phyloP scores from a whole-genome alignment of 2,888 invertebrate genomes.

The Achlya flavicornis region DNA sequence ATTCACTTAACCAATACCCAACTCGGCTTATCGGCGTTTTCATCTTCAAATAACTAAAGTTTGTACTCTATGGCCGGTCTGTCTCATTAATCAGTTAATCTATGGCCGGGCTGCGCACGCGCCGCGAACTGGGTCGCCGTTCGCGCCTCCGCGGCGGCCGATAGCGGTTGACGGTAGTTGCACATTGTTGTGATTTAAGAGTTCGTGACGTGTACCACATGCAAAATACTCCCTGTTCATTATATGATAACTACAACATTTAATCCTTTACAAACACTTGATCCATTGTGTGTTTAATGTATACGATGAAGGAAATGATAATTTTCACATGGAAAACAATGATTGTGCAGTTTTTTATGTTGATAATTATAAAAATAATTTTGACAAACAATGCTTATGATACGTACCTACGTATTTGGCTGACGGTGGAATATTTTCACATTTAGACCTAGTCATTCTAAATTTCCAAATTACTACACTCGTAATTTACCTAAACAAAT shows the following conservation, averaged over 20 bases:
- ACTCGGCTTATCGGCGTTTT: constrained; percentile 3
- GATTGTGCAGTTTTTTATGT: not conserved
- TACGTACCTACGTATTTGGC: no score
- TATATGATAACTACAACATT: not conserved
- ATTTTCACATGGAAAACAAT: not conserved
- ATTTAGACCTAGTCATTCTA: not conserved
- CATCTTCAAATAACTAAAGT: constrained; percentile 7
- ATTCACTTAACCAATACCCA: constrained; percentile 4
- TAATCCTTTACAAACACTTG: constrained; percentile 1
- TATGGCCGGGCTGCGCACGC: constrained; percentile 54
- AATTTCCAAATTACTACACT: not conserved
- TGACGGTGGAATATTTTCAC: not conserved
- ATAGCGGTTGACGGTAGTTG: constrained; percentile 42
- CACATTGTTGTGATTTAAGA: constrained; percentile 52
- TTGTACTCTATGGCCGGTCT: constrained; percentile 15
- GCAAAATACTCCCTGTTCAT: constrained; percentile 29
- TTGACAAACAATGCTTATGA: not conserved
- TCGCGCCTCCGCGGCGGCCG: constrained; percentile 46
- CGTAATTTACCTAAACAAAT: not conserved
- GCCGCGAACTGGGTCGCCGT: constrained; percentile 53
- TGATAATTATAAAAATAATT: not conserved
- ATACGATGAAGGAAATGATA: not conserved
- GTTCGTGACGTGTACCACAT: constrained; percentile 45
- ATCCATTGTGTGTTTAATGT: not conserved
- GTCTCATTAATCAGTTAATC: constrained; percentile 40